Percentiles rank a stretch among this genome's conserved stretches.
Conservation (phyloP, 23 tunicate species). For the Styela plicata region DNA sequence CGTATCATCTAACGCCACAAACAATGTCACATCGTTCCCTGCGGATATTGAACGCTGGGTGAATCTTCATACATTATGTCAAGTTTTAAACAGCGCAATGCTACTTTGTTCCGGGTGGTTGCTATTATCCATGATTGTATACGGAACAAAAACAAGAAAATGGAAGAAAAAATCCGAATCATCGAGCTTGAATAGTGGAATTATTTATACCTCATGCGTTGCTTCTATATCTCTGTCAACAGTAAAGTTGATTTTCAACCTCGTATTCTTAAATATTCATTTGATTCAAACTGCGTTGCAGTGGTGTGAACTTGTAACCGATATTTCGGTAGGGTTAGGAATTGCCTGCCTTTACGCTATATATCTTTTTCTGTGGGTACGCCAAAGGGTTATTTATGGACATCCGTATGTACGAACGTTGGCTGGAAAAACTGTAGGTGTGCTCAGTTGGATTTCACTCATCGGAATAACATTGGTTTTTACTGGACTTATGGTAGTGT, state of each 20-base stretch:
- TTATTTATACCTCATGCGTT: constrained; percentile 17
- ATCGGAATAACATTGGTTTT: not conserved
- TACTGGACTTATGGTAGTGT: not conserved
- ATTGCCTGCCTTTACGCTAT: not conserved
- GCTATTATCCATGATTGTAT: not conserved
- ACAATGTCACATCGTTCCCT: not conserved
- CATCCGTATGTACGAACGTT: not conserved
- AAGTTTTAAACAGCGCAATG: not conserved
- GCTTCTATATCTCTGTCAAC: not conserved
- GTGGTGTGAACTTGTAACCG: not conserved
- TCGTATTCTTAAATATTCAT: not conserved
- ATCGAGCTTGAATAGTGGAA: constrained; percentile 22
- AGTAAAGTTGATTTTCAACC: not conserved
- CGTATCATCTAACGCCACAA: not conserved
- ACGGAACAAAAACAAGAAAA: constrained; percentile 11
- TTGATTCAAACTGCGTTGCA: not conserved
- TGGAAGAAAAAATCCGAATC: not conserved
- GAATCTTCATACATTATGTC: too few species aligned
- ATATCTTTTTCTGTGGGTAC: constrained; percentile 11
- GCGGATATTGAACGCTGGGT: not conserved
- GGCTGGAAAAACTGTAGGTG: not conserved
- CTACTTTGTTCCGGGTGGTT: not conserved
- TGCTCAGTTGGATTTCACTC: not conserved
- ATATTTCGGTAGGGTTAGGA: not conserved
- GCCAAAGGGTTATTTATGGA: constrained; percentile 2